Base-by-base conservation (phyloP, 2,113 vertebrate species). In the Paedocypris sp. region DNA sequence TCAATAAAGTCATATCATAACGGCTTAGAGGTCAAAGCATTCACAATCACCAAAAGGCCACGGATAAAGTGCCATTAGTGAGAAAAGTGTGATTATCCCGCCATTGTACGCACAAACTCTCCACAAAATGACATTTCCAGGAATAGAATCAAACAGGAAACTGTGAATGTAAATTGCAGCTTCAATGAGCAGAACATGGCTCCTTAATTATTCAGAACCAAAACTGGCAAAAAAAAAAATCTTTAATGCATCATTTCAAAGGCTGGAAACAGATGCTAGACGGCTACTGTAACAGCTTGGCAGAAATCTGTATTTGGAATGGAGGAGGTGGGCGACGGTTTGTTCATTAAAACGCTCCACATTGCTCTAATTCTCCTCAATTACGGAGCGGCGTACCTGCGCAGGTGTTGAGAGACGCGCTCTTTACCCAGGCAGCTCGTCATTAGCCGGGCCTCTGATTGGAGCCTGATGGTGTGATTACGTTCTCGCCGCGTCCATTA, bases 251-350 rank as follows among this genome's bases (percentile, higher is more conserved):
- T 13, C 57, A 60, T 67, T 60, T n/a, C n/a, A n/a, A 60, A 48
- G 28, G 19, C 4, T 60, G 23, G 19, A 42, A 58, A 61, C 45
- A 46, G 67, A 46, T 28, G 48, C 28, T 58, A 8, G 29, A 51
- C 60, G 36, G 60, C 67, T 71, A 48, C 57, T 42, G 18, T 20
- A 45, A 60, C n/a, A 33, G 39, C 22, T 60, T 65, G 54, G 41
- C 54, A 69, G 35, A 5, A 5, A 11, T 28, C 42, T 52, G 46
- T 48, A 48, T 52, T 41, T 54, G 43, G 43, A 42, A 70, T 61
- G 36, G 63, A 52, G 41, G 6, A 20, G 23, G 43, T 8, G 10
- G 22, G 2, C 12, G 25, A 12, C 46, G 41, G 19, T 26, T 41
- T 26, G 18, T 43, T 66, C 25, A 46, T 60, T 59, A 63, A 60